Evolutionary conservation across 1,140 invertebrate species (phyloP), one percentile per base, ranked within the genome.

Genomic region (Eciton burchellii): DNA sequence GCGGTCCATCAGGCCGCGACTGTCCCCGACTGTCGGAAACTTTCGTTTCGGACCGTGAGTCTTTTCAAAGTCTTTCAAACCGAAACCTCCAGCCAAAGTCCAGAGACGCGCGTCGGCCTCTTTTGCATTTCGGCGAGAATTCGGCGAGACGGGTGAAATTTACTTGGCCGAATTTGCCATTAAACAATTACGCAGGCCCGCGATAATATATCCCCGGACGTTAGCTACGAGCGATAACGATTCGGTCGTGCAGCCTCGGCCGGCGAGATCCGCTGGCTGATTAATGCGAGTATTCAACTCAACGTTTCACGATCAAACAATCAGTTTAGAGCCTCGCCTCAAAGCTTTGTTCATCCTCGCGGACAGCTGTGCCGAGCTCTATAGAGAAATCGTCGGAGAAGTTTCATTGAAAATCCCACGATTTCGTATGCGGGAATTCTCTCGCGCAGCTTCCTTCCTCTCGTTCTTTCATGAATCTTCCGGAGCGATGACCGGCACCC

Each of bases 11-110:
- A n/a, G n/a, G 52, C 85, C 59, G n/a, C n/a, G n/a, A n/a, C 81
- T 66, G 43, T 66, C 77, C 73, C 79, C 24, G 88, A 83, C 87
- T 77, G 87, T 56, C 83, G 71, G 60, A 82, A 88, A 88, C 83
- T 88, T 85, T 56, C 62, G 19, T 52, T 82, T 70, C 35, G 6
- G 65, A 52, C 63, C n/a, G 82, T 86, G 66, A 65, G 85, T 83
- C 84, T 74, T 84, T 86, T n/a, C 66, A 74, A n/a, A 79, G 70
- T 49, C n/a, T n/a, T n/a, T 57, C 70, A 79, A 79, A 79, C 56
- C 63, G 41, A n/a, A 21, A 43, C 47, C 74, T 35, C 63, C 5
- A 56, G 63, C 35, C 70, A 29, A 79, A 79, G 70, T 56, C 54
- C 63, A 68, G 29, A 26, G 12, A 26, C 26, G 6, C 49, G 21